Evolutionary conservation across 53 echinoderm and acorn worm genomes (phyloP).

Genomic region (Echinometra lucunter): DNA sequence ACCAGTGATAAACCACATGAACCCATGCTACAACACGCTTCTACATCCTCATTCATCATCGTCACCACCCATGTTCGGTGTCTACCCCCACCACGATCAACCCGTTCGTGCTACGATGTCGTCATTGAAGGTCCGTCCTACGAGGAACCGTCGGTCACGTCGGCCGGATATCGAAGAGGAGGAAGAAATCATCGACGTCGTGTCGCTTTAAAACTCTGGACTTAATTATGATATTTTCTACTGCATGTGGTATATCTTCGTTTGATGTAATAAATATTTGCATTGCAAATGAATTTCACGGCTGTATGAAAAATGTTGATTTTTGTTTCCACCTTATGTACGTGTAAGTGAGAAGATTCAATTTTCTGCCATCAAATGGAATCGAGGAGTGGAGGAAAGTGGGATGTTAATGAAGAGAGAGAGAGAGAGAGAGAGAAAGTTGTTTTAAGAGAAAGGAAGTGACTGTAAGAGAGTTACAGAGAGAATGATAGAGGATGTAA

Average conservation of each 20-base stretch:
- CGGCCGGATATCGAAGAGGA: background rate
- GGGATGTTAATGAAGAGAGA: too few relatives aligned
- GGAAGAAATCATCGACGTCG: constrained; percentile 51
- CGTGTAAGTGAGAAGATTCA: too few relatives aligned
- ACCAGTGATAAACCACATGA: background rate
- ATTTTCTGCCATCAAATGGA: too few relatives aligned
- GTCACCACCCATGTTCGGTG: constrained; percentile 33
- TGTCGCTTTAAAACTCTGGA: background rate
- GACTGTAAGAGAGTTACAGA: background rate
- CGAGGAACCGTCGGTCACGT: background rate
- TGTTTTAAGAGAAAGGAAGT: too few relatives aligned
- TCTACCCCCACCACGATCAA: constrained; percentile 22
- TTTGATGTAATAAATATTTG: background rate
- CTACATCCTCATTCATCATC: constrained; percentile 16
- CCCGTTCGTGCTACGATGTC: constrained; percentile 39
- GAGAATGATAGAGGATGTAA: background rate
- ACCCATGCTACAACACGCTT: background rate
- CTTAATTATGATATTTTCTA: background rate
- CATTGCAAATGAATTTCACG: background rate
- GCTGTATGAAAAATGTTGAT: background rate
- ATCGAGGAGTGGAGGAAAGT: too few relatives aligned
- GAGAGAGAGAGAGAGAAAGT: background rate
- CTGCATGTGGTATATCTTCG: background rate
- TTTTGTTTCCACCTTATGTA: background rate
- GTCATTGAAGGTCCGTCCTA: constrained; percentile 33